Conservation (phyloP, 2,888 invertebrate species). For the Heterodera filipjevi region DNA sequence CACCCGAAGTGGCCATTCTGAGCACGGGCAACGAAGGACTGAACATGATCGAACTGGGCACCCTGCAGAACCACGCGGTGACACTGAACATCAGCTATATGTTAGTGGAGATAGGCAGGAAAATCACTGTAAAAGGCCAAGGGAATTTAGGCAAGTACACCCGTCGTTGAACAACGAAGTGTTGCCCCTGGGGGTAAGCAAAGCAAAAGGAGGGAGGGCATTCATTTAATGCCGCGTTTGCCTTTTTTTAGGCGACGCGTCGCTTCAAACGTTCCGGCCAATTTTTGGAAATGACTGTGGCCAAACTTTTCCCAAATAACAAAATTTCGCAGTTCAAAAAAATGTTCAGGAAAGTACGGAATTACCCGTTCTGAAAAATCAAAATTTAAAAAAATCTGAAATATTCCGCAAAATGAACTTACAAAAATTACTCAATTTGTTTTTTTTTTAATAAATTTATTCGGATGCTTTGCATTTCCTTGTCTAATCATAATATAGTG, state of each 20-base stretch:
- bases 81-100: conserved; percentile 64
- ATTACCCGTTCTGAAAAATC: conserved; percentile 45
- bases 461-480: no score
- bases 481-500: no score
- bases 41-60: conserved; percentile 64
- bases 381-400: not conserved
- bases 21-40: conserved; percentile 63
- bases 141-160: conserved; percentile 54
- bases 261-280: conserved; percentile 59
- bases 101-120: conserved; percentile 24
- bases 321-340: conserved; percentile 64
- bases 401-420: no score
- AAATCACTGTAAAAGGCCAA: no score
- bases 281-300: conserved; percentile 64
- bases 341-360: conserved; percentile 62
- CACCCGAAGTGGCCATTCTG: conserved; percentile 62
- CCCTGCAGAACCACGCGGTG: conserved; percentile 59
- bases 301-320: conserved; percentile 60
- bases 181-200: conserved; percentile 58
- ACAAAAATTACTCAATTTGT: not conserved
- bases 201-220: not conserved
- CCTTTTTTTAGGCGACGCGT: conserved; percentile 52
- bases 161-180: conserved; percentile 60
- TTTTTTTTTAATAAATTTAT: no score
- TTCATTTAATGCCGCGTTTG: not conserved